Evolutionary conservation across 2,113 vertebrate genomes (phyloP), one percentile per base, ranked within the genome.

Genomic region (Muntiacus muntjak): DNA sequence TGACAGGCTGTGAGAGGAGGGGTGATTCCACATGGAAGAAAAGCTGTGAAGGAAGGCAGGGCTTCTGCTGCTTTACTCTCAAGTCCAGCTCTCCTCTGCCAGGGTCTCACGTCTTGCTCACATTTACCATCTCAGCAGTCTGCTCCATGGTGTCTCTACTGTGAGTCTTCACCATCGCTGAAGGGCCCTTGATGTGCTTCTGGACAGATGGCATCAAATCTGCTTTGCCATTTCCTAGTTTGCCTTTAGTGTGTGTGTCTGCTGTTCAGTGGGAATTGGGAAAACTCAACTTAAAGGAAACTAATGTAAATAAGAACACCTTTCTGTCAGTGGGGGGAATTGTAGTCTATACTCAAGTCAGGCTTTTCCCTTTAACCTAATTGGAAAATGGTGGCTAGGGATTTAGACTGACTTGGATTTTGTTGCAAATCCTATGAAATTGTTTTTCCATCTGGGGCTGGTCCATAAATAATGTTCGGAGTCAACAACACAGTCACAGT

Each of bases 171-270:
- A 0, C 28, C 8, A 0, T 36, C 0, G 0, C 83, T 89, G 17
- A 55, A n/a, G 25, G 33, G 30, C 25, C 30, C 11, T 25, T 6
- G 25, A 1, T 13, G 1, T 5, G 23, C 19, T 60, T 71, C 43
- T 47, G 57, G 28, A 15, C 0, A 0, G 2, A 0, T 36, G 9
- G 7, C 4, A 2, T 13, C 28, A 16, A 33, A 26, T 7, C 25
- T 9, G 0, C 10, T 0, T 8, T 26, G 1, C n/a, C 14, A 1
- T 33, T 5, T 76, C 40, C 36, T 83, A 19, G 17, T 54, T 87
- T 76, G 82, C 47, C 62, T 91, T 1, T 64, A 15, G 33, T 71
- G 15, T 67, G 11, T 23, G 6, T n/a, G 26, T 78, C 26, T 71
- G 6, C 30, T 58, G 19, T 95, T 36, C 50, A 8, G 8, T 28